Percentiles rank a stretch among this genome's conserved stretches.
phyloP scores from a whole-genome alignment of 2,797 vertebrate species.

The Alectoris magna region DNA sequence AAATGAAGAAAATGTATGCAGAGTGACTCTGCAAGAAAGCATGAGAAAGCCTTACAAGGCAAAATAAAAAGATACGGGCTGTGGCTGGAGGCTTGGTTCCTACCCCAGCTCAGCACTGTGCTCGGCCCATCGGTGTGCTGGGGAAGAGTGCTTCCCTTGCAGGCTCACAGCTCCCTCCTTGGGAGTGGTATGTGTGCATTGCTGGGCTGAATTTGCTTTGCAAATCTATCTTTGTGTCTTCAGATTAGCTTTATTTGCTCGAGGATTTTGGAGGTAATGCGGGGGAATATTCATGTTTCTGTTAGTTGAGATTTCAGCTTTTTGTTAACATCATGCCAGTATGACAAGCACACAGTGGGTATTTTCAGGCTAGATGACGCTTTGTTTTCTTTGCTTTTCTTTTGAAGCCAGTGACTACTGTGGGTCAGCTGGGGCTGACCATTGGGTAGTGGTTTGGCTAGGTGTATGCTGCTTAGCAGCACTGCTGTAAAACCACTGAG shows the following conservation, averaged over 20 bases:
- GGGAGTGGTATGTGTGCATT: background rate
- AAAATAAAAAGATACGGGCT: background rate
- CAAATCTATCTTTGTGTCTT: background rate
- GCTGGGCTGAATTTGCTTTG: slow-evolving; percentile 23
- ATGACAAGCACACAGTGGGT: background rate
- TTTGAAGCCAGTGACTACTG: background rate
- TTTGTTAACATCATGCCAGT: background rate
- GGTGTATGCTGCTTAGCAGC: background rate
- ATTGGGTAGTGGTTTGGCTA: background rate
- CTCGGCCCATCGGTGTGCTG: background rate
- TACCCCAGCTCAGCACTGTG: background rate
- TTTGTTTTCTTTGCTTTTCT: background rate
- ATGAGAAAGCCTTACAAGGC: background rate
- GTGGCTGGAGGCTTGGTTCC: background rate
- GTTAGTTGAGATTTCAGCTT: background rate
- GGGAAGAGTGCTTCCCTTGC: background rate
- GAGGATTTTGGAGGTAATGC: slow-evolving; percentile 13
- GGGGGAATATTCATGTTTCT: slow-evolving; percentile 21
- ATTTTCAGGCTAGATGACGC: background rate
- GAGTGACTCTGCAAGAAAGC: background rate
- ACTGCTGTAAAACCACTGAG: background rate
- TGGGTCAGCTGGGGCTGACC: background rate
- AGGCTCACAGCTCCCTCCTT: background rate
- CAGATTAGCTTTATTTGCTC: slow-evolving; percentile 47
- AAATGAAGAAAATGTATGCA: background rate